phyloP scores from a whole-genome alignment of 2,888 invertebrate genomes.

The Aspidapion aeneum region DNA sequence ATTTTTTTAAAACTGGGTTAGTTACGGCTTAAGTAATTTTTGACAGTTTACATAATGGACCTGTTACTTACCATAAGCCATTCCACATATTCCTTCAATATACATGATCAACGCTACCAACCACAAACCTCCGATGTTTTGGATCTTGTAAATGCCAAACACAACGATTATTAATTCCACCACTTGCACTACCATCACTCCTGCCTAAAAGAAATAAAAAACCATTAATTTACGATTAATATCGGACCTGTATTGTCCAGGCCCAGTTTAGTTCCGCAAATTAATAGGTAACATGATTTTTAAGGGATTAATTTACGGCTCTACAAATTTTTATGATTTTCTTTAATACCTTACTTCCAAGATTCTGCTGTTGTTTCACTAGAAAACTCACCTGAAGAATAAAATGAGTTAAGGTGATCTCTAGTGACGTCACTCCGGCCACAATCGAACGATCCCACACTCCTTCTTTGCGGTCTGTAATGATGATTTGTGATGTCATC shows the following conservation, averaged over 20 bases:
- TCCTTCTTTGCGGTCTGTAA: slow-evolving; percentile 72
- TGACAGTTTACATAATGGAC: too few relatives aligned
- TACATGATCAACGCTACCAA: slow-evolving; percentile 62
- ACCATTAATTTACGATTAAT: too few relatives aligned
- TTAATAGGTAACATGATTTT: too few relatives aligned
- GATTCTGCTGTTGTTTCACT: too few relatives aligned
- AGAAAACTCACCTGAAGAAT: slow-evolving; percentile 63
- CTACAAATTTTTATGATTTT: too few relatives aligned
- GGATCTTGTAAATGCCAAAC: slow-evolving; percentile 59
- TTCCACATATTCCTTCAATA: slow-evolving; percentile 76
- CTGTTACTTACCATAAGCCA: slow-evolving; percentile 66
- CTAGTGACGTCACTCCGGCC: slow-evolving; percentile 76
- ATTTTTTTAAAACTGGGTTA: too few relatives aligned
- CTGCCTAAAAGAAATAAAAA: too few relatives aligned
- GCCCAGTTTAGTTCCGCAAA: too few relatives aligned
- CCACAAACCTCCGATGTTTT: slow-evolving; percentile 58
- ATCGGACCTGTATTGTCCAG: too few relatives aligned
- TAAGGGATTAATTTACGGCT: too few relatives aligned
- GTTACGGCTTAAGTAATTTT: too few relatives aligned
- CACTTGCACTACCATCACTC: slow-evolving; percentile 63
- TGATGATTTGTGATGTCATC: slow-evolving; percentile 78
- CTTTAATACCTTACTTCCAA: too few relatives aligned
- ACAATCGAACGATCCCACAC: slow-evolving; percentile 85
- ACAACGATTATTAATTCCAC: slow-evolving; percentile 58
- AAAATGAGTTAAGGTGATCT: slow-evolving; percentile 80